Percentiles rank a stretch among this genome's conserved stretches.
phyloP scores from a whole-genome alignment of 2,888 invertebrate species.

The Silvanus unidentatus region DNA sequence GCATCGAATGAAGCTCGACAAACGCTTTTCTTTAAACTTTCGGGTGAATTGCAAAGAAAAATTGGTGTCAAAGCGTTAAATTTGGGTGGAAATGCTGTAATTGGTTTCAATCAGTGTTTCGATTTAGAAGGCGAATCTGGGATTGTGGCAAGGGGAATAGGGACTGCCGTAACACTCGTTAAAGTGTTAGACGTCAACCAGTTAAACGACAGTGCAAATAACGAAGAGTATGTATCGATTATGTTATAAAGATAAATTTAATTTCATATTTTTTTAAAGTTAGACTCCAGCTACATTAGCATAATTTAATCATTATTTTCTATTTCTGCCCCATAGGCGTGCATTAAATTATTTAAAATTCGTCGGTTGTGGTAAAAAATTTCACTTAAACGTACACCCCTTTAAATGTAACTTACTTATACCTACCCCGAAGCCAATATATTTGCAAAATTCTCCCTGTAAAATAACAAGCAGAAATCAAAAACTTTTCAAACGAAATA shows the following conservation, averaged over 20 bases:
- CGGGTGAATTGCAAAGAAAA: slow-evolving; percentile 88
- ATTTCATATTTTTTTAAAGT: no score
- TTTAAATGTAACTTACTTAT: slow-evolving; percentile 16
- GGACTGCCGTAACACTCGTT: slow-evolving; percentile 75
- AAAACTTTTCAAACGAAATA: not conserved
- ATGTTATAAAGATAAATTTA: not conserved
- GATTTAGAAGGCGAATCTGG: slow-evolving; percentile 97
- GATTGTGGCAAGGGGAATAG: slow-evolving; percentile 91
- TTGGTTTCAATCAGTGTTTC: slow-evolving; percentile 91
- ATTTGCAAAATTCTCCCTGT: not conserved
- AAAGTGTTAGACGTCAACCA: slow-evolving; percentile 49
- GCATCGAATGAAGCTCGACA: slow-evolving; percentile 97
- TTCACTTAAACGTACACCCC: slow-evolving; percentile 35
- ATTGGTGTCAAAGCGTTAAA: slow-evolving; percentile 91
- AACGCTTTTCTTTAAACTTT: slow-evolving; percentile 88
- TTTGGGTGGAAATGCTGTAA: slow-evolving; percentile 89
- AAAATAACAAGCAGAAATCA: not conserved
- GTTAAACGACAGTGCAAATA: slow-evolving; percentile 24
- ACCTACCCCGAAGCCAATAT: slow-evolving; percentile 8
- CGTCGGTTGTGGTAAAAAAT: slow-evolving; percentile 42
- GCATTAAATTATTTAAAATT: slow-evolving; percentile 44
- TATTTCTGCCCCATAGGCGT: slow-evolving; percentile 30
- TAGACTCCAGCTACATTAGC: no score
- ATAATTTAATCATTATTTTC: not conserved
- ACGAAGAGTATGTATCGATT: slow-evolving; percentile 56